Conservation (phyloP, 2,797 vertebrate species). For the Carduelis carduelis region DNA sequence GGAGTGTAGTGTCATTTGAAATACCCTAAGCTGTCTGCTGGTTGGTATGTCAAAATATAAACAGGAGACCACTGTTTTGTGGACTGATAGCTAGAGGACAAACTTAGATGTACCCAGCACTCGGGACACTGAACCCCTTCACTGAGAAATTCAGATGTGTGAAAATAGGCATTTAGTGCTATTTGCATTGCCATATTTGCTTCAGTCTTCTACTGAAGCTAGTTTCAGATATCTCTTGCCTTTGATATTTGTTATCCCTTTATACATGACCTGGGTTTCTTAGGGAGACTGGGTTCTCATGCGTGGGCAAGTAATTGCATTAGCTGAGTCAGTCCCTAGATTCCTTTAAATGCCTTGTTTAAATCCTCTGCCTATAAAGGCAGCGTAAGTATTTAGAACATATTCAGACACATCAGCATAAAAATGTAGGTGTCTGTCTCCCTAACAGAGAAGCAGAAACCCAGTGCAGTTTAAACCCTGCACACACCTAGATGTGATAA, state of each 20-base stretch:
- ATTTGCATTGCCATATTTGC: neutral
- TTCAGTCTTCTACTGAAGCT: neutral
- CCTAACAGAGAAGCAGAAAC: neutral
- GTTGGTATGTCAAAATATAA: neutral
- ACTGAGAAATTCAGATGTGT: neutral
- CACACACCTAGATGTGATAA: neutral
- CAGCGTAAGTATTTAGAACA: neutral
- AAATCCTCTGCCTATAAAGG: neutral
- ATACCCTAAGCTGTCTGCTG: rapidly evolving
- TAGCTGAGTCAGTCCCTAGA: neutral
- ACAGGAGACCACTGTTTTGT: neutral
- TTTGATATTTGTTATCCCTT: neutral
- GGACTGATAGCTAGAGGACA: neutral
- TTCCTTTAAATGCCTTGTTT: neutral
- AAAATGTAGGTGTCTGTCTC: neutral
- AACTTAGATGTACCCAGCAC: neutral
- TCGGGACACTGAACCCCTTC: neutral
- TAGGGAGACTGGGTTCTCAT: neutral
- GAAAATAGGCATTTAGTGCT: neutral
- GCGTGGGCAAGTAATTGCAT: neutral
- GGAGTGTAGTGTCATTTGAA: neutral
- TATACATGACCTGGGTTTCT: neutral
- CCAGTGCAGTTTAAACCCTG: neutral
- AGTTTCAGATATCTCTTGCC: neutral
- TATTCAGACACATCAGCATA: neutral